A percentile compares a stretch with the other conserved stretches of the same genome.
Conservation (phyloP, 2,888 invertebrate species). For the Pollenia labialis region DNA sequence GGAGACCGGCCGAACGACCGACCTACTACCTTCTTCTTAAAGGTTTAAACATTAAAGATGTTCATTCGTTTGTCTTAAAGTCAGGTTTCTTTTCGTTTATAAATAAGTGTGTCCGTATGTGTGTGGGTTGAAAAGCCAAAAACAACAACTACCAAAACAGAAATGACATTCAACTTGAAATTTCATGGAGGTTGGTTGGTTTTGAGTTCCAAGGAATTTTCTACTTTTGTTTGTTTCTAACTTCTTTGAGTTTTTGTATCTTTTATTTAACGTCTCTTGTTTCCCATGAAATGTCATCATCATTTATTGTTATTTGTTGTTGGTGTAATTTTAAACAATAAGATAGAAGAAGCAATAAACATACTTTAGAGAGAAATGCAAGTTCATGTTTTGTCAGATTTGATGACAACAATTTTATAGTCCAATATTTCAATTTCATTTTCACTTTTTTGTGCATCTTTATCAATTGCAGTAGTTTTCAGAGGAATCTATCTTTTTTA, state of each 20-base stretch:
- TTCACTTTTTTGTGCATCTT: background rate
- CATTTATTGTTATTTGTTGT: constrained; percentile 26
- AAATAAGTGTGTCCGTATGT: constrained; percentile 8
- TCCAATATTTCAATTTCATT: constrained; percentile 40
- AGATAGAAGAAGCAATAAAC: background rate
- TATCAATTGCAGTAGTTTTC: background rate
- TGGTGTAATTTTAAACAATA: constrained; percentile 3
- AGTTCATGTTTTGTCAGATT: constrained; percentile 17
- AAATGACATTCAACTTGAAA: constrained; percentile 11
- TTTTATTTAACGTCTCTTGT: constrained; percentile 44
- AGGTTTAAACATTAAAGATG: background rate
- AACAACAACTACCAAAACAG: constrained; percentile 18
- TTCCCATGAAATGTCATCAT: constrained; percentile 70
- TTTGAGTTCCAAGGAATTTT: constrained; percentile 22
- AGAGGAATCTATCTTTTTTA: too few species aligned
- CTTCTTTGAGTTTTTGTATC: constrained; percentile 24
- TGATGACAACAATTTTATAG: constrained; percentile 15
- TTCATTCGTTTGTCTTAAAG: background rate
- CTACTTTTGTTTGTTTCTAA: constrained; percentile 14
- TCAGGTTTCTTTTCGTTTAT: constrained; percentile 21
- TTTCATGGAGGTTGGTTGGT: background rate
- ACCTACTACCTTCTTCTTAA: background rate
- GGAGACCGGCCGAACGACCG: too few species aligned
- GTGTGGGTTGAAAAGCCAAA: constrained; percentile 56
- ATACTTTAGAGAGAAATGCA: constrained; percentile 44